A percentile compares a stretch with the other conserved stretches of the same genome.
Evolutionary conservation across 2,888 invertebrate genomes (phyloP).

Genomic region (Strigamia maritima): DNA sequence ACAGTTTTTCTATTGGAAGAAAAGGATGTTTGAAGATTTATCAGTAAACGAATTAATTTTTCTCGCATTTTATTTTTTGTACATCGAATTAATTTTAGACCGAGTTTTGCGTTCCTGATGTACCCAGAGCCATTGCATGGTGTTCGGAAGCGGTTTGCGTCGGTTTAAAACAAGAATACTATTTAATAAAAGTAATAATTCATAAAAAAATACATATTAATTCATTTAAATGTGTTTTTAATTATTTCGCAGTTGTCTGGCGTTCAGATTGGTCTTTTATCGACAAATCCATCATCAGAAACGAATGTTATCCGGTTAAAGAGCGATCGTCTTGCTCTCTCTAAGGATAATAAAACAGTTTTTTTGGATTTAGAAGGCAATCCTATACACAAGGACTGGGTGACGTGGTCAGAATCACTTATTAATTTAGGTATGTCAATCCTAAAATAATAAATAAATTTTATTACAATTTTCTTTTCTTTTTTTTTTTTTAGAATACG

Average conservation of each 20-base stretch:
- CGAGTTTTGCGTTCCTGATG: conserved; percentile 74
- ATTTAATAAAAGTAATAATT: conserved; percentile 65
- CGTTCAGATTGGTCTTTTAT: conserved; percentile 76
- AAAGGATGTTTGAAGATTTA: conserved; percentile 70
- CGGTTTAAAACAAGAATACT: conserved; percentile 80
- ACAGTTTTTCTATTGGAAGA: conserved; percentile 85
- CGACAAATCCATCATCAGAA: conserved; percentile 70
- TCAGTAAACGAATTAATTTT: background rate
- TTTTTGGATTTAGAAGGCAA: conserved; percentile 73
- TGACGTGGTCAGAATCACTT: conserved; percentile 78
- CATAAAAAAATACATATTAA: conserved; percentile 38
- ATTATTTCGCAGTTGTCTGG: conserved; percentile 51
- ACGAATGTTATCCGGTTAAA: conserved; percentile 60
- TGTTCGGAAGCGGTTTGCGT: conserved; percentile 79
- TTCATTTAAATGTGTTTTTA: background rate
- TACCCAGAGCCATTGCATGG: conserved; percentile 77
- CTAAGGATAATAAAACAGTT: conserved; percentile 82
- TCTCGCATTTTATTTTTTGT: background rate
- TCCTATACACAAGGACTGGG: conserved; percentile 66
- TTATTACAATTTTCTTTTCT: background rate
- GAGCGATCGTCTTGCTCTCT: conserved; percentile 64
- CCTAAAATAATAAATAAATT: background rate
- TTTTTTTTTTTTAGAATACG: conserved; percentile 67
- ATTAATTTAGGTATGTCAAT: conserved; percentile 62
- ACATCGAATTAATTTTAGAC: conserved; percentile 45